Base-by-base conservation (phyloP, 2,888 invertebrate genomes). In the Ichneumoninae sp. region DNA sequence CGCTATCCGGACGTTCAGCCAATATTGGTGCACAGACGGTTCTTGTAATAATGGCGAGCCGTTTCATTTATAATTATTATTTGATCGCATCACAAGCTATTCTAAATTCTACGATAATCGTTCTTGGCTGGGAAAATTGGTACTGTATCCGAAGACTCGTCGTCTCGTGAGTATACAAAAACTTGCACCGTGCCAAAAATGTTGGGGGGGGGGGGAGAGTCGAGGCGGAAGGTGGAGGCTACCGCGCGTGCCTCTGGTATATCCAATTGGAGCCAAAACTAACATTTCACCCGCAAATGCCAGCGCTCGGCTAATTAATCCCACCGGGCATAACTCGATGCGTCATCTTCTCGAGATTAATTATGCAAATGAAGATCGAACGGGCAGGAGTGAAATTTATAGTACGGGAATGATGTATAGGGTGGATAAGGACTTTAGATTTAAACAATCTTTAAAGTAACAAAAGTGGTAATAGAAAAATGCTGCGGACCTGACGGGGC, bases 281-380 rank as follows among this genome's bases (percentile, higher is more conserved):
- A 80, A 77, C 71, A 65, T 81, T 83, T 80, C 26, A 72, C 71
- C 57, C 19, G 50, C 74, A n/a, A 16, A 72, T 44, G 68, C 8
- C n/a, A 57, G 70, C 33, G 8, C 33, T 62, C 66, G 36, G 19
- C 74, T 84, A 84, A 81, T 78, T 84, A 81, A 81, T 78, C 74
- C 74, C 69, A 70, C 77, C 74, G 72, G 68, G 84, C 70, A 62
- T 78, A 72, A 26, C 50, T 13, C 78, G 33, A 65, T 70, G 78
- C 81, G 68, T 78, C 54, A 78, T 78, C 74, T 80, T 66, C 66
- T 13, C 52, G 44, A 13, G 36, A 66, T 65, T 44, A 75, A 75
- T 75, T 26, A 75, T 75, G 72, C 72, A 72, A 62, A 62, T n/a
- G 30, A 33, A 44, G 72, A 22, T n/a, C 3, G 26, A 13, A 52